phyloP scores from a whole-genome alignment of 2,888 invertebrate species.

The Acronicta psi region DNA sequence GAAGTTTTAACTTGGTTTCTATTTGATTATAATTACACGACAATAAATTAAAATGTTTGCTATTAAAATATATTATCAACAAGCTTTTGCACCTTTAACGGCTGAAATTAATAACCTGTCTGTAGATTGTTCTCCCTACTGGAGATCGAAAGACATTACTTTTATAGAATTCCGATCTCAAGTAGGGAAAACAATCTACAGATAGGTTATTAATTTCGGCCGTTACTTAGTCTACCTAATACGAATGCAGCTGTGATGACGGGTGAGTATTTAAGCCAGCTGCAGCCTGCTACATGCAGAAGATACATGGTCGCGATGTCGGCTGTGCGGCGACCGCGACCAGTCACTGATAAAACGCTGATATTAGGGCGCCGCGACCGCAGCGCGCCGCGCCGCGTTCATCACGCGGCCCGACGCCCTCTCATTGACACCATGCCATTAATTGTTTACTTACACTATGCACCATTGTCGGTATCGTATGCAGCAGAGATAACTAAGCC shows the following conservation, averaged over 20 bases:
- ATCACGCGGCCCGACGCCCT: conserved; percentile 68
- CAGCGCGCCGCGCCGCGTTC: conserved; percentile 70
- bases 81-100: no score
- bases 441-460: conserved; percentile 58
- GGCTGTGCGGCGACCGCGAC: conserved; percentile 63
- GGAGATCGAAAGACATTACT: no score
- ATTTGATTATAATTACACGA: no score
- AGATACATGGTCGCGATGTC: conserved; percentile 43
- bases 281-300: conserved; percentile 43
- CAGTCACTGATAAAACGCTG: conserved; percentile 84
- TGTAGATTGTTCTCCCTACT: no score
- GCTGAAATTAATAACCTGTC: no score
- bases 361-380: conserved; percentile 81
- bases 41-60: no score
- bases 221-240: no score
- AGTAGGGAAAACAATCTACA: no score
- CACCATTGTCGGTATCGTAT: conserved; percentile 15
- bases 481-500: background rate
- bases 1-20: no score
- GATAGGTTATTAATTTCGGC: no score
- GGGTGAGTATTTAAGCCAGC: conserved; percentile 46
- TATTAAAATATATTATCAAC: no score
- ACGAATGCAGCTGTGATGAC: conserved; percentile 28
- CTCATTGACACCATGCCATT: conserved; percentile 57
- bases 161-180: no score